phyloP scores from a whole-genome alignment of 2,888 invertebrate genomes.

The Pyrrhosoma nymphula region DNA sequence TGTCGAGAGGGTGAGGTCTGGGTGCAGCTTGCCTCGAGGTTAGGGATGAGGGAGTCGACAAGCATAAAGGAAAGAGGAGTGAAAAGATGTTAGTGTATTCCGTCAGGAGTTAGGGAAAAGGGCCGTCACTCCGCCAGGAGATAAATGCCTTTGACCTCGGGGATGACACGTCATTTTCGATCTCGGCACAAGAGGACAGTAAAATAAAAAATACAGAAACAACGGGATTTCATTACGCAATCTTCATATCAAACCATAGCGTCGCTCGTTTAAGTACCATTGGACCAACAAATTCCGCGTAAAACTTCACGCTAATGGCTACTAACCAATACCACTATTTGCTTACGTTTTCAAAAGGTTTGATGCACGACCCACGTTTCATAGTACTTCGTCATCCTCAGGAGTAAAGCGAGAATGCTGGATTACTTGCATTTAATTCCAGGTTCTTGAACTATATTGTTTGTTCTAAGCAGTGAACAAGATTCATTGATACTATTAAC shows the following conservation, averaged over 20 bases:
- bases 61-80: neutral
- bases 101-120: neutral
- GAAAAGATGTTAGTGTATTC: neutral
- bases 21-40: neutral
- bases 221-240: neutral
- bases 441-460: too few relatives aligned
- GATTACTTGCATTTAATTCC: too few relatives aligned
- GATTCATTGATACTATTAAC: too few relatives aligned
- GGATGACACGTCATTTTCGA: neutral
- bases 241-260: neutral
- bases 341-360: too few relatives aligned
- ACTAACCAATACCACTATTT: too few relatives aligned
- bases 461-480: too few relatives aligned
- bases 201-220: neutral
- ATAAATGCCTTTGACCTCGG: neutral
- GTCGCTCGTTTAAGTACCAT: too few relatives aligned
- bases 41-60: neutral
- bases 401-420: too few relatives aligned
- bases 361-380: too few relatives aligned
- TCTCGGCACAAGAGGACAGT: neutral
- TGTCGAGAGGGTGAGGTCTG: neutral
- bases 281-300: too few relatives aligned
- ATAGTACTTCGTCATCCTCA: too few relatives aligned
- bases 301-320: too few relatives aligned
- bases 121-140: neutral